These are phyloP conservation scores for Fistularia tabacaria DNA, from an alignment of 2,797 vertebrate species.

Conservation along the genomic window DNA sequence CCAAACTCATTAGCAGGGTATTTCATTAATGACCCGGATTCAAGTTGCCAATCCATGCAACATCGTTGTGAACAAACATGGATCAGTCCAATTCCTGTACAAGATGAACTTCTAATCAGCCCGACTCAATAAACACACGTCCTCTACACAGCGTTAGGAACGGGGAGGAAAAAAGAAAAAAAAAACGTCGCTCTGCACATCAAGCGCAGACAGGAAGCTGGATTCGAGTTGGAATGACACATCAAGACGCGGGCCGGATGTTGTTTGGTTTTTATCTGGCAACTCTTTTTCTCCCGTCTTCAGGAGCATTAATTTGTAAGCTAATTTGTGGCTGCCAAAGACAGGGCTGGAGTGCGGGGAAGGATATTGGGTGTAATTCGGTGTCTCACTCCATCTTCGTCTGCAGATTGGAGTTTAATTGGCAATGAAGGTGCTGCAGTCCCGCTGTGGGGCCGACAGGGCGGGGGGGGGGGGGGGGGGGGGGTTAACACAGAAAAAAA, in stretches of 20 bases:
- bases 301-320: constrained; percentile 71
- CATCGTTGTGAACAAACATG: constrained; percentile 61
- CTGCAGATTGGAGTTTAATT: constrained; percentile 74
- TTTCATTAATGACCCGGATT: constrained; percentile 69
- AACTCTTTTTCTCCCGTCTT: constrained; percentile 52
- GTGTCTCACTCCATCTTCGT: constrained; percentile 65
- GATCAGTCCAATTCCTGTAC: constrained; percentile 37
- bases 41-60: constrained; percentile 47
- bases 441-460: constrained; percentile 41
- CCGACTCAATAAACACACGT: constrained; percentile 21
- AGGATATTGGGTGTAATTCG: constrained; percentile 76
- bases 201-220: constrained; percentile 53
- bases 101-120: constrained; percentile 44
- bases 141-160: constrained; percentile 16
- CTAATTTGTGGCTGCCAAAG: constrained; percentile 65
- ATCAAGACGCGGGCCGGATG: constrained; percentile 65
- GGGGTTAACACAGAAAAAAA: constrained; percentile 29
- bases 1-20: constrained; percentile 58
- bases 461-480: constrained; percentile 25
- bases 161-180: constrained; percentile 15
- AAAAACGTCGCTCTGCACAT: constrained; percentile 39
- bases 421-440: constrained; percentile 56
- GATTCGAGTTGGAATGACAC: constrained; percentile 51
- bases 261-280: constrained; percentile 64
- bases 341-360: constrained; percentile 50